These are phyloP conservation scores for Pterophyllum scalare DNA, from an alignment of 2,113 vertebrate species.

Conservation along the genomic window DNA sequence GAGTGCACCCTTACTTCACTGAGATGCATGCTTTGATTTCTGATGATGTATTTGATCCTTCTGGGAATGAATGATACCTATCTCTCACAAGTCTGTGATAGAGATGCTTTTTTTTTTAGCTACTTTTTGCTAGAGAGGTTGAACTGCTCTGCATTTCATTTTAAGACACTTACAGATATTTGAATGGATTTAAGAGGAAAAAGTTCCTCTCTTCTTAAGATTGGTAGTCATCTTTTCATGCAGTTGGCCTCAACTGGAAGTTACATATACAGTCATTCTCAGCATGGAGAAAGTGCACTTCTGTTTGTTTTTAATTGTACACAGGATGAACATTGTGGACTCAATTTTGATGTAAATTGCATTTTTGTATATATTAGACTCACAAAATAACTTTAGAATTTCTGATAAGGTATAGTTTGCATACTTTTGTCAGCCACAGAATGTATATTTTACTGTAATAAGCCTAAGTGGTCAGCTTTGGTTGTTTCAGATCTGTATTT, in stretches of 20 bases:
- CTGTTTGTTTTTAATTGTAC: background rate
- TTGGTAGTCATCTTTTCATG: background rate
- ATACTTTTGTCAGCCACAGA: background rate
- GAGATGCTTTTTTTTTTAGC: background rate
- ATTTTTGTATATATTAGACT: too few relatives aligned
- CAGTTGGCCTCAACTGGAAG: background rate
- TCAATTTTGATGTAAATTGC: too few relatives aligned
- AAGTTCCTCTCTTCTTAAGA: background rate
- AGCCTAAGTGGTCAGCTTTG: slow-evolving; percentile 13
- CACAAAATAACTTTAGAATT: background rate
- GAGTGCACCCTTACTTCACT: background rate
- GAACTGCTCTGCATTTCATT: background rate
- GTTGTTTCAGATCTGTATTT: slow-evolving; percentile 43
- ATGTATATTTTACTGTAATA: background rate
- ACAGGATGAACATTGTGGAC: background rate
- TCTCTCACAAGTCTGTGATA: background rate
- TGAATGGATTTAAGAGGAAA: background rate
- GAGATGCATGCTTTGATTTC: background rate
- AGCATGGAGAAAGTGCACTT: background rate
- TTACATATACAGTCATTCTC: background rate
- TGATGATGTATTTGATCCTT: background rate
- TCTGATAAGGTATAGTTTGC: background rate
- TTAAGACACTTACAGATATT: background rate
- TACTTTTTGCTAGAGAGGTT: background rate
- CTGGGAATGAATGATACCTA: background rate